These are phyloP conservation scores for Limenitis camilla DNA, from an alignment of 2,888 invertebrate genomes.

Conservation along the genomic window DNA sequence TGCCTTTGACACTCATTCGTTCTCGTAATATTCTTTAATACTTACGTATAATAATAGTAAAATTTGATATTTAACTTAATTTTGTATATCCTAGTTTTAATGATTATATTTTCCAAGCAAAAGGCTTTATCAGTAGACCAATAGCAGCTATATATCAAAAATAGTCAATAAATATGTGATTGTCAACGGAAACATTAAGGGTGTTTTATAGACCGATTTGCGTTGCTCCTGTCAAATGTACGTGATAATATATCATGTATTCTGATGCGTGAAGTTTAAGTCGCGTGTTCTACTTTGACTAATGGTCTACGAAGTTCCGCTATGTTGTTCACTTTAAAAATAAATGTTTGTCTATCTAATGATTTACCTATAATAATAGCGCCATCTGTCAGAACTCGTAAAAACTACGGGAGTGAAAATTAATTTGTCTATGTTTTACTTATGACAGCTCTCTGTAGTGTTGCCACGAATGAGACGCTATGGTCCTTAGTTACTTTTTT, in stretches of 20 bases:
- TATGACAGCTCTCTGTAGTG: too few species aligned
- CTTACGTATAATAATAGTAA: too few species aligned
- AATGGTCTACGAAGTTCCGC: slow-evolving; percentile 16
- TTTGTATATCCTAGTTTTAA: too few species aligned
- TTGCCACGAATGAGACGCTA: too few species aligned
- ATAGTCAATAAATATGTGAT: slow-evolving; percentile 15
- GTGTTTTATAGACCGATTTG: slow-evolving; percentile 21
- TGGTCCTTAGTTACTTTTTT: too few species aligned
- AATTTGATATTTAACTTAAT: too few species aligned
- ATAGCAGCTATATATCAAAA: background rate
- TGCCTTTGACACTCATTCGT: too few species aligned
- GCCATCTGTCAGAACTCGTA: too few species aligned
- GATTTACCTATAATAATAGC: too few species aligned
- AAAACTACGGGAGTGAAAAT: too few species aligned
- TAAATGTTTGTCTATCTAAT: background rate
- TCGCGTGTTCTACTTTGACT: slow-evolving; percentile 24
- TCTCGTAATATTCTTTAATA: too few species aligned
- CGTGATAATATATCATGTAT: slow-evolving; percentile 24
- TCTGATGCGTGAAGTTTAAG: slow-evolving; percentile 20
- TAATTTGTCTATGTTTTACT: too few species aligned
- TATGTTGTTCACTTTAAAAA: slow-evolving; percentile 10
- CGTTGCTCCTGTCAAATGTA: slow-evolving; percentile 19
- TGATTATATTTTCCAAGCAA: background rate
- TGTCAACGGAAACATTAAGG: slow-evolving; percentile 15
- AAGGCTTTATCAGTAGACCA: background rate